Evolutionary conservation across 64 coral and sea anemone species (phyloP).

Genomic region (Dendronephthya gigantea): DNA sequence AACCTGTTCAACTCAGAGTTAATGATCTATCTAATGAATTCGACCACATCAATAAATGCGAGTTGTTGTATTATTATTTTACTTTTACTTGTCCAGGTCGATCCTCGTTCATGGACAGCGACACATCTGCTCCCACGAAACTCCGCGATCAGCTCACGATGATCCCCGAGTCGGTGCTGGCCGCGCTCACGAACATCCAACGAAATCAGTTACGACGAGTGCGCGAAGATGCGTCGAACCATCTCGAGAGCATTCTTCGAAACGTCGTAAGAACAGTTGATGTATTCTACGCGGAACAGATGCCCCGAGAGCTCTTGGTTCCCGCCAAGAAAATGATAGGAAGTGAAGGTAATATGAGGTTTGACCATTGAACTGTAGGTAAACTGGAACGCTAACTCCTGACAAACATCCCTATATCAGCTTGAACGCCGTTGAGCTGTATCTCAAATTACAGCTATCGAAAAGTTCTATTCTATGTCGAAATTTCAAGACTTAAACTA

Average conservation of each 20-base stretch:
- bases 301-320: background rate
- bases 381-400: background rate
- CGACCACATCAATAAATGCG: no score
- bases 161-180: background rate
- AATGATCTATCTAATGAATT: no score
- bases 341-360: background rate
- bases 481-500: no score
- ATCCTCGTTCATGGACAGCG: no score
- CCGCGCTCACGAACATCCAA: background rate
- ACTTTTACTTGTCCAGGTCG: no score
- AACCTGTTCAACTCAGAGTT: no score
- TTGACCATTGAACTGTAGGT: background rate
- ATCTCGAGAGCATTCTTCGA: background rate
- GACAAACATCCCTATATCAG: no score
- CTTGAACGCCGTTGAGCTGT: no score
- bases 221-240: background rate
- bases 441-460: no score
- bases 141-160: background rate
- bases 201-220: background rate
- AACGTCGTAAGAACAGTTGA: constrained; percentile 2
- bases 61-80: no score
- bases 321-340: background rate
- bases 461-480: no score
- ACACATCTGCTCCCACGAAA: background rate
- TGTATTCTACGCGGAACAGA: background rate